Evolutionary conservation across 1,140 invertebrate species (phyloP).

Genomic region (Caenorhabditis brenneri): DNA sequence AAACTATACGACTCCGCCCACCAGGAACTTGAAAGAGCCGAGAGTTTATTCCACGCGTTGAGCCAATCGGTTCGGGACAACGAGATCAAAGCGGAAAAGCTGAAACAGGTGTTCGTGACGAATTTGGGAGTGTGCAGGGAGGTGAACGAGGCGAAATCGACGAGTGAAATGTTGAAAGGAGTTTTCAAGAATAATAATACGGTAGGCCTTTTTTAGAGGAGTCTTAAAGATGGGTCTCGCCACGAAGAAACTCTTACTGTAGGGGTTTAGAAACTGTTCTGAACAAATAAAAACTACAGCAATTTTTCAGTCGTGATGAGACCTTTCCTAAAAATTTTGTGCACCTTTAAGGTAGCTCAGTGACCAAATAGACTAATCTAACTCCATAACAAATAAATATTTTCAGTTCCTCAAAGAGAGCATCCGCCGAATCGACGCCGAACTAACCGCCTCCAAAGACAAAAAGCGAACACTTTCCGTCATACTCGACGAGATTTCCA

Average conservation of each 20-base stretch:
- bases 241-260: too few species aligned
- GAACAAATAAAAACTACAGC: too few species aligned
- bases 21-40: conserved; percentile 20
- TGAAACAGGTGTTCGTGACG: neutral
- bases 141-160: neutral
- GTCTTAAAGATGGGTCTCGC: too few species aligned
- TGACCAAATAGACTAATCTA: too few species aligned
- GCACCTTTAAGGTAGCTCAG: too few species aligned
- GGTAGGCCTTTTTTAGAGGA: neutral
- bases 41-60: neutral
- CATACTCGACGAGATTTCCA: neutral
- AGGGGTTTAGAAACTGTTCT: too few species aligned
- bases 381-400: too few species aligned
- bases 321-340: too few species aligned
- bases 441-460: neutral
- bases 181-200: neutral
- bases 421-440: neutral
- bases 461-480: neutral
- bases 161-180: conserved; percentile 11
- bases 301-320: too few species aligned
- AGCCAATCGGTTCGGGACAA: neutral
- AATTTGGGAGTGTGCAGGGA: neutral
- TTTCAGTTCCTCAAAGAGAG: neutral
- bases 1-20: neutral
- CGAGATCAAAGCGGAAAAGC: neutral